Base-by-base conservation (phyloP, 2,888 invertebrate species). In the Brachypalpus laphriformis region DNA sequence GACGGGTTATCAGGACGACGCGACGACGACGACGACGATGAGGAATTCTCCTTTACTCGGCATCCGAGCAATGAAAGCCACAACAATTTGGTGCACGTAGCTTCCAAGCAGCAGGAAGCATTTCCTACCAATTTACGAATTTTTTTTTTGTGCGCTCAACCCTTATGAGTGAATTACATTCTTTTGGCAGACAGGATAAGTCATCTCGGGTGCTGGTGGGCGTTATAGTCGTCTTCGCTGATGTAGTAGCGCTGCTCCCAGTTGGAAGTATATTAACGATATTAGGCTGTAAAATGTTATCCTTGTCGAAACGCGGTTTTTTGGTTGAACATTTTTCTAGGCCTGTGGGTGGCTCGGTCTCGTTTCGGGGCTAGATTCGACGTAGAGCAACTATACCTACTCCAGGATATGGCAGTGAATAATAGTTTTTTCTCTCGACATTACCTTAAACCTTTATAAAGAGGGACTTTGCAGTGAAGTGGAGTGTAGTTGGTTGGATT, bases 111-210 rank as follows among this genome's bases (percentile, higher is more conserved):
- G 28, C 59, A 49, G 59, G 37, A 80, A 75, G 75, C 56, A 68
- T 61, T 68, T 40, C 61, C 42, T 56, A 54, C 18, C 34, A 54
- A 42, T 74, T 74, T 56, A n/a, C n/a, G 9, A 20, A 9, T 20
- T 31, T 42, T 56, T 47, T 61, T 47, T 40, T 28, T 61, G 31
- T n/a, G 47, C 40, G 28, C 66, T 28, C 31, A 28, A 68, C 61
- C 68, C 61, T 68, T 42, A 54, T 61, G 54, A 71, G 54, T 70
- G 61, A 47, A 74, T 59, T 56, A 56, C 47, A 61, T 47, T 56
- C 56, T 34, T 63, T 63, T 25, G 54, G 31, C 57, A 70, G 57
- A 81, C 57, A 49, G 70, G 70, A 76, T 75, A 70, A 76, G 70
- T 76, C 76, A 82, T 76, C 57, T n/a, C n/a, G 16, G 47, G 37